Evolutionary conservation across 2,797 vertebrate genomes (phyloP), one percentile per base, ranked within the genome.

Genomic region (Lindbergichthys nudifrons): DNA sequence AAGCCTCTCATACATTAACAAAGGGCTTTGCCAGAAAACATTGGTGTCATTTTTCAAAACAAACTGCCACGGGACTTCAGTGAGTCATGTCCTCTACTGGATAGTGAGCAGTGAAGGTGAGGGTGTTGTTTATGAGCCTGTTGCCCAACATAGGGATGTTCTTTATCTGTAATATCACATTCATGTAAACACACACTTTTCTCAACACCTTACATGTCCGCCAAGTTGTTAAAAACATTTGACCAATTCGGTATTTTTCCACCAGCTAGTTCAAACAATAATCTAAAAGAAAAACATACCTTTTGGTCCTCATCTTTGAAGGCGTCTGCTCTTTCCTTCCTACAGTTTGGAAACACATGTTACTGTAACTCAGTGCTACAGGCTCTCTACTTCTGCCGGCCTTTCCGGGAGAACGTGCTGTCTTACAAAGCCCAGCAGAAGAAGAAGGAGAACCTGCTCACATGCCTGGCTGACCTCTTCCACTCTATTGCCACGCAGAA

Each of bases 341-440:
- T 70, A 9, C 95, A 99, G 98, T 99, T 99, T 81, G 98, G 97
- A 81, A 99, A 99, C 95, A 98, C 98, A 0, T 99, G 98, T 86
- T 99, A 99, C 96, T 99, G 97, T 89, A 99, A 99, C 95, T 99
- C 97, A 0, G 97, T 99, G 93, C 96, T 99, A 51, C 98, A 99
- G 94, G 98, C 98, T 0, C 76, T 99, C 67, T 99, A 98, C 88
- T 99, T 99, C 94, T 99, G 98, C 93, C 95, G 97, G 84, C 98
- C 98, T 0, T 99, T 99, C 93, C 95, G 97, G 87, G 98, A 99
- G 94, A 99, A 98, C 83, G 97, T 99, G 65, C 89, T 99, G 94
- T 95, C 96, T 1, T 99, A 99, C 93, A 99, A 98, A 93, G 96
- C 97, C 80, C 97, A 98, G 93, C 97, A 98, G 92, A 98, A 98